Conservation (phyloP, 2,797 vertebrate species). For the Tauraco hartlaubi region DNA sequence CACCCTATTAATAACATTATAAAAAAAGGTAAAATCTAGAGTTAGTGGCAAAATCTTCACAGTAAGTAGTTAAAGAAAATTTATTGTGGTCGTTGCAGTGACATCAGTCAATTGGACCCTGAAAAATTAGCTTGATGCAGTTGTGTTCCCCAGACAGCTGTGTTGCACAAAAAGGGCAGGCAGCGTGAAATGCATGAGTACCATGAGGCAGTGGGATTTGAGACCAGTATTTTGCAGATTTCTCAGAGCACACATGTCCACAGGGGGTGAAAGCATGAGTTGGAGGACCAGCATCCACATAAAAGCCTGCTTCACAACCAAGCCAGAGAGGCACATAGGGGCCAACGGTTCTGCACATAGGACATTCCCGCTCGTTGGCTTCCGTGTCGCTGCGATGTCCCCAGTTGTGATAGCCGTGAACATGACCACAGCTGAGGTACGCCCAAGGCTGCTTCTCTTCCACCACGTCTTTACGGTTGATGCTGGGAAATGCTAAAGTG, state of each 20-base stretch:
- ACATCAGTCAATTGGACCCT: constrained; percentile 95
- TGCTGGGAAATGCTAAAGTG: constrained; percentile 97
- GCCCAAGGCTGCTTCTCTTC: constrained; percentile 99
- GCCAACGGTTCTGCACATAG: constrained; percentile 95
- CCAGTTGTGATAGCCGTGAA: constrained; percentile 97
- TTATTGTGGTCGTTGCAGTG: constrained; percentile 40
- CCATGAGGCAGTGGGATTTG: constrained; percentile 95
- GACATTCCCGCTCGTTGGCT: constrained; percentile 92
- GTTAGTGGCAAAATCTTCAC: constrained; percentile 87
- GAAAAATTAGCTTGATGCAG: constrained; percentile 96
- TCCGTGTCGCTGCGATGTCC: constrained; percentile 93
- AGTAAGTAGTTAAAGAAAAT: constrained; percentile 78
- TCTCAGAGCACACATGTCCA: constrained; percentile 98
- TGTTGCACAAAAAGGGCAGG: constrained; percentile 95
- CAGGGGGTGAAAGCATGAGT: constrained; percentile 96
- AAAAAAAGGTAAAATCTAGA: constrained; percentile 80
- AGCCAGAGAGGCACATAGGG: constrained; percentile 97
- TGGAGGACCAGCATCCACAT: constrained; percentile 93
- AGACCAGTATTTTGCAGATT: constrained; percentile 96
- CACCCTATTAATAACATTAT: constrained; percentile 65
- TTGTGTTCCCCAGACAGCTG: constrained; percentile 91
- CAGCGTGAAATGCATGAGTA: constrained; percentile 94
- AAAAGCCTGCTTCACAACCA: constrained; percentile 95
- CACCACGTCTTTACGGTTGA: constrained; percentile 92
- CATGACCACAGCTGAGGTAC: constrained; percentile 94